Evolutionary conservation across 2,888 invertebrate species (phyloP).

Genomic region (Apamea monoglypha): DNA sequence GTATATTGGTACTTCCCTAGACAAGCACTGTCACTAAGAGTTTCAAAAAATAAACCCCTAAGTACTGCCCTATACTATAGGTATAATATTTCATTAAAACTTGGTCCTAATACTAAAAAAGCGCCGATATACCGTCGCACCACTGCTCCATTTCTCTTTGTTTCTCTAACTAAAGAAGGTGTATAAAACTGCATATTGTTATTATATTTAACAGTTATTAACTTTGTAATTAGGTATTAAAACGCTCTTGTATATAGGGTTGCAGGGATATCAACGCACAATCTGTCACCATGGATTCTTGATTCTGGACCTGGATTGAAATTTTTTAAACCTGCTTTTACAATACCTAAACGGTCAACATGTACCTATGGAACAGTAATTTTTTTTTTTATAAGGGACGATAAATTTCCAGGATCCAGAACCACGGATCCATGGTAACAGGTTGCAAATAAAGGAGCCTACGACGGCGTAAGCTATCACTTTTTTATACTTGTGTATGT

Average conservation of each 20-base stretch:
- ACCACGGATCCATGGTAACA: too few species aligned
- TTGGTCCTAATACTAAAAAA: neutral
- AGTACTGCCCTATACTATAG: neutral
- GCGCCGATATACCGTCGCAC: neutral
- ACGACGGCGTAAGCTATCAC: neutral
- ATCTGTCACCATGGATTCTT: too few species aligned
- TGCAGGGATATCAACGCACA: too few species aligned
- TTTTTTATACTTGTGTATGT: neutral
- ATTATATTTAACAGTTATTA: neutral
- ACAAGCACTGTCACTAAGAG: neutral
- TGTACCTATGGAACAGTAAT: too few species aligned
- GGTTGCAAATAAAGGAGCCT: too few species aligned
- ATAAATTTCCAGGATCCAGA: too few species aligned
- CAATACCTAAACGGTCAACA: too few species aligned
- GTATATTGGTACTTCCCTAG: too few species aligned
- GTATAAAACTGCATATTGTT: neutral
- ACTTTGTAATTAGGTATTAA: neutral
- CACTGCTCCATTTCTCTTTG: neutral
- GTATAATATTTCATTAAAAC: neutral
- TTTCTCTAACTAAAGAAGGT: neutral
- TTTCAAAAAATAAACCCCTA: neutral
- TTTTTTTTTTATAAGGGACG: too few species aligned
- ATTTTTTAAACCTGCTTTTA: too few species aligned
- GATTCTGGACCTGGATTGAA: too few species aligned
- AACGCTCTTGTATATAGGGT: too few species aligned